Base-by-base conservation (phyloP, 2,888 invertebrate species). In the Hermaeophaga mercurialis region DNA sequence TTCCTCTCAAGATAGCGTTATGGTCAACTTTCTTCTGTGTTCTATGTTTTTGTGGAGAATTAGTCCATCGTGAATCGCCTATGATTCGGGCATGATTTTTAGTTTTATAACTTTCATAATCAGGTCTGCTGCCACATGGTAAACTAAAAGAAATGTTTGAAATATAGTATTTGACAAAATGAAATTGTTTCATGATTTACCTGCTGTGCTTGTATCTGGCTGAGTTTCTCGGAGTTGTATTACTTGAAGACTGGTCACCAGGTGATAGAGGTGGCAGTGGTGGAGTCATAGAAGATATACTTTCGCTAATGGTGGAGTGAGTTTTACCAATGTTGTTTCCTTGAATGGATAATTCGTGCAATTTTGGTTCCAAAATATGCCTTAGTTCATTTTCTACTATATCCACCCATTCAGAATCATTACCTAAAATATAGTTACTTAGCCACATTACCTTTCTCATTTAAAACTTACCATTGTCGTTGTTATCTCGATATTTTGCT, bases 341-440 rank as follows among this genome's bases (percentile, higher is more conserved):
- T 49, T 80, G 82, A 50, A 86, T 76, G 28, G 84, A 78, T 73
- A 85, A 75, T 63, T 81, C 80, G n/a, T 88, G 85, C 48, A 88
- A 78, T 73, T 87, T 86, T 1, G 89, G 89, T 70, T 90, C 89
- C 61, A 90, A 75, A 69, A 90, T 90, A 73, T 88, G 87, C 12
- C 90, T 81, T 15, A 91, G 80, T 74, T 91, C 91, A 38, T 88
- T 88, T 73, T 91, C 90, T 7, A 90, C 90, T 43, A 89, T 83
- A 67, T 90, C 90, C 1, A 89, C 89, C 91, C 91, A 91, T 75
- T 90, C 90, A 22, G 88, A 84, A 68, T 89, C 89, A 64, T 83
- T 84, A 22, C 80, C 83, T 79, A 31, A 36, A 63, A 22, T 5
- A 5, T 22, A 22, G 22, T n/a, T n/a, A n/a, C n/a, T n/a, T n/a